A percentile compares a stretch with the other conserved stretches of the same genome.
These are phyloP conservation scores for Osmerus mordax DNA, from an alignment of 2,113 vertebrate genomes.

Conservation along the genomic window DNA sequence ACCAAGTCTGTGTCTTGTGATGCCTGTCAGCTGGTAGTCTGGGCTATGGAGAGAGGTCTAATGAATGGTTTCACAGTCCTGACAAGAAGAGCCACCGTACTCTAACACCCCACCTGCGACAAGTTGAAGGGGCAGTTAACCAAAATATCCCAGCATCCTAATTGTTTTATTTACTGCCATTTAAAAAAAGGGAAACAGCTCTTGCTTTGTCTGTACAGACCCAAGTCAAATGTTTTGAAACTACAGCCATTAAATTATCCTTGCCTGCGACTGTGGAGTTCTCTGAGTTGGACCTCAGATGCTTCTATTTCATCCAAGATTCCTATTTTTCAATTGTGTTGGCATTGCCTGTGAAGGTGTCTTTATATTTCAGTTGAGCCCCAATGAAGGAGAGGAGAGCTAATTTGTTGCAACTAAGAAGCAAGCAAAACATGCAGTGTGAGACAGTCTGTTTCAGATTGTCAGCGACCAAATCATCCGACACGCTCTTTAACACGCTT, in stretches of 20 bases:
- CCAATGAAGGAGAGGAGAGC: slow-evolving; percentile 8
- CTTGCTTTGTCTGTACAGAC: too few relatives aligned
- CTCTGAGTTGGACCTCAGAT: neutral
- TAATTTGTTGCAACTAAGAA: slow-evolving; percentile 63
- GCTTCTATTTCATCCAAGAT: neutral
- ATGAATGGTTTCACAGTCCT: neutral
- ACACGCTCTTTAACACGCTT: slow-evolving; percentile 65
- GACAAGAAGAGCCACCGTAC: neutral
- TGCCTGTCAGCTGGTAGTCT: neutral
- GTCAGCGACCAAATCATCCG: slow-evolving; percentile 60
- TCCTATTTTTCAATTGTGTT: neutral
- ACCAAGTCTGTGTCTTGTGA: slow-evolving; percentile 6
- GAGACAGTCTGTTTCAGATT: slow-evolving; percentile 27
- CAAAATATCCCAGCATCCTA: too few relatives aligned
- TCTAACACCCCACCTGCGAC: neutral
- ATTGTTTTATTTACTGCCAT: too few relatives aligned
- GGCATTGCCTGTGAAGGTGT: neutral
- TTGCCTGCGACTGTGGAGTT: too few relatives aligned
- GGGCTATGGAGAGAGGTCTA: neutral
- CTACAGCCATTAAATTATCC: too few relatives aligned
- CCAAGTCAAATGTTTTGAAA: too few relatives aligned
- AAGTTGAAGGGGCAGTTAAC: too few relatives aligned
- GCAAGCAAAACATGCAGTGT: slow-evolving; percentile 50
- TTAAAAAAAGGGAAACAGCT: too few relatives aligned
- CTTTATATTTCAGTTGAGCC: slow-evolving; percentile 15